Evolutionary conservation across 2,113 vertebrate genomes (phyloP), one percentile per base, ranked within the genome.

Genomic region (Greenwoodochromis staneri): DNA sequence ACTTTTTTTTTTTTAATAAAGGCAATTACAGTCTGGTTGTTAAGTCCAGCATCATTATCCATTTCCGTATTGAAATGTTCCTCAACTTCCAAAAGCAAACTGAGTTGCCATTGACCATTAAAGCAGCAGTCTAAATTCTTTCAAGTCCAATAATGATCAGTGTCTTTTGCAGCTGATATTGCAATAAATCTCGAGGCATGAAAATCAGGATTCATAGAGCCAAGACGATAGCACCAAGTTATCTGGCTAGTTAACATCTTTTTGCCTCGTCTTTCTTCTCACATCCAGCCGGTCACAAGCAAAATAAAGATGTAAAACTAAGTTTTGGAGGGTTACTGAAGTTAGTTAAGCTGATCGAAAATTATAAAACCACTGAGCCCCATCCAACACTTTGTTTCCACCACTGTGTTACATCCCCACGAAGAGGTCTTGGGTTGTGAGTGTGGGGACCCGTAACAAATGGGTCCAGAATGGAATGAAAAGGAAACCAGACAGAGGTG

Each of bases 401-500:
- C 1, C 61, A 36, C 17, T 36, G 61, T 16, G 13, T 29, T 57
- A 0, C 24, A 0, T 57, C 55, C 24, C 1, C 13, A 57, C 3
- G 4, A 57, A 57, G 55, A 57, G 8, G 24, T 59, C 55, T 29
- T 5, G 55, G 13, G 13, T 16, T 0, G 24, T 16, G 55, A 59
- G 24, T 29, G 55, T 59, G 24, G 55, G 55, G 55, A 59, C 1
- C 55, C 0, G 7, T 29, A 59, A 59, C 55, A 59, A 59, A 59
- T 59, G 24, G 55, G 24, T 59, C 55, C 24, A 59, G 55, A 59
- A 59, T 1, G 2, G 55, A 59, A 59, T 59, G 4, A 59, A 16
- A 59, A 29, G 24, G 55, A 29, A 59, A 29, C 55, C 24, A 59
- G 55, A 59, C 13, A 59, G 21, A 55, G 1, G 55, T 59, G 55